Base-by-base conservation (phyloP, 1,140 invertebrate genomes). In the Drosophila cardini region DNA sequence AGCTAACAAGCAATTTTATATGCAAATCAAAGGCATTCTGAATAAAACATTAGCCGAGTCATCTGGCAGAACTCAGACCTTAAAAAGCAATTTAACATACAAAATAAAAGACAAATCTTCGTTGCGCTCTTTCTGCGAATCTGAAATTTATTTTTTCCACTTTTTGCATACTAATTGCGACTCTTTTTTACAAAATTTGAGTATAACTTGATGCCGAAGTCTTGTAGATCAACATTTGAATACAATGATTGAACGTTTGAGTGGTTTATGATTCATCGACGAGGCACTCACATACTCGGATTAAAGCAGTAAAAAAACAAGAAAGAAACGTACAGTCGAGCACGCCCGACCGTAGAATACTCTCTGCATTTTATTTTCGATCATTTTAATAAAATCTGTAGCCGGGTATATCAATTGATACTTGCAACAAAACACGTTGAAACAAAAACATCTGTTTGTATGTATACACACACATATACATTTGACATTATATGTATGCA, bases 1-100 rank as follows among this genome's bases (percentile, higher is more conserved):
- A 63, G 58, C 80, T 58, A 80, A 80, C 81, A 77, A 85, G 69
- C 81, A 84, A 84, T 84, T 84, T 85, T 69, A 52, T 84, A 84
- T 84, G 81, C 77, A 84, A 84, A 84, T 84, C 81, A 70, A 77
- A 63, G 42, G 13, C 15, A 56, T 34, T 15, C 73, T 84, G 81
- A 84, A 84, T 84, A 84, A 85, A 84, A 84, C 69, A 84, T 85
- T 67, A 84, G 81, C 36, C 38, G 55, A 60, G 48, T 48, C 52
- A 65, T 57, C 61, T 4, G 36, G 18, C 60, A 50, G 52, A 72
- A 38, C 60, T 10, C 15, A 50, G 43, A 72, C 61, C 50, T 64
- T 71, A 50, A 64, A 64, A 64, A 40, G 70, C 43, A 45, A 68
- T 67, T 67, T 68, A 68, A 36, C n/a, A 55, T 43, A 40, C 50